Evolutionary conservation across 2,888 invertebrate species (phyloP).

Genomic region (Linyphia triangularis): DNA sequence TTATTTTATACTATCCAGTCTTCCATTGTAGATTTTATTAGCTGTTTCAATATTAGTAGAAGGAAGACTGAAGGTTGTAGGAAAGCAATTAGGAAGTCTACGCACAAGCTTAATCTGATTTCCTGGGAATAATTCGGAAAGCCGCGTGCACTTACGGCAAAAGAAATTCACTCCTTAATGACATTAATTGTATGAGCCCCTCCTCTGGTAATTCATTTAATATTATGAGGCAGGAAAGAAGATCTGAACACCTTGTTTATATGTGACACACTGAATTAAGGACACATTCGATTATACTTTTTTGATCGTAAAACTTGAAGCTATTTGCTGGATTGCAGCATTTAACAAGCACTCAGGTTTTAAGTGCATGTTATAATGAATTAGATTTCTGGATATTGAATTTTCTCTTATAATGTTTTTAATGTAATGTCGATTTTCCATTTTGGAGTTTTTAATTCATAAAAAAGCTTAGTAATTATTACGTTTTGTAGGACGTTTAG

Average conservation of each 20-base stretch:
- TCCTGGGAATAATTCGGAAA: constrained; percentile 44
- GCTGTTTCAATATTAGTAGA: constrained; percentile 65
- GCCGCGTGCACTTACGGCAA: neutral
- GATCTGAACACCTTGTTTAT: constrained; percentile 16
- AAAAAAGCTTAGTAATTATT: no score
- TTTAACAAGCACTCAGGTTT: neutral
- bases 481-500: no score
- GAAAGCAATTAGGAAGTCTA: constrained; percentile 45
- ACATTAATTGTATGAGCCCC: constrained; percentile 49
- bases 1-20: neutral
- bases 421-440: neutral
- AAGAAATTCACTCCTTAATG: constrained; percentile 42
- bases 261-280: constrained; percentile 23
- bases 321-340: neutral
- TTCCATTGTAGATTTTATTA: constrained; percentile 28
- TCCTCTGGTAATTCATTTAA: constrained; percentile 48
- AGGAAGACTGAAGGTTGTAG: constrained; percentile 18
- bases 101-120: constrained; percentile 40
- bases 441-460: no score
- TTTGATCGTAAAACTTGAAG: neutral
- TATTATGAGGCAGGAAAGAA: constrained; percentile 25
- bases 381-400: neutral
- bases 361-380: neutral
- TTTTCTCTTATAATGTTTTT: no score
- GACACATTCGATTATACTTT: constrained; percentile 9